Conservation (phyloP, 2,797 vertebrate species). For the Phrynocephalus vlangalii region DNA sequence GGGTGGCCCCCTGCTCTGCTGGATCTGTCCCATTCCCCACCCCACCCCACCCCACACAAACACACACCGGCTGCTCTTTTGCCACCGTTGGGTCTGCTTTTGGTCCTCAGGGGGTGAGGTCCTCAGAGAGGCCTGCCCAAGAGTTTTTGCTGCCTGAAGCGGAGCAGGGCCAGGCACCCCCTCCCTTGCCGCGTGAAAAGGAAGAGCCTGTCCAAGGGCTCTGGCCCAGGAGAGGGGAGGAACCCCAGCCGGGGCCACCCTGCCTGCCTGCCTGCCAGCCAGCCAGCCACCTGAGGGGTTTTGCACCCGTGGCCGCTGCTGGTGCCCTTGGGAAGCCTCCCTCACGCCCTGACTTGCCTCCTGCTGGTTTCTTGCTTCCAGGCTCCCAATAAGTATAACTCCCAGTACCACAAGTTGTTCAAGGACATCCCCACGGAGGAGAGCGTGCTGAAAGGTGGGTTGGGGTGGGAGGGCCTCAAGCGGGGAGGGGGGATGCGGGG, state of each 20-base stretch:
- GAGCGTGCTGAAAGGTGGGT: constrained; percentile 93
- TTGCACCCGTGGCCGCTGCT: background rate
- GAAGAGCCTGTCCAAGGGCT: too few species aligned
- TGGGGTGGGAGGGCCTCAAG: too few species aligned
- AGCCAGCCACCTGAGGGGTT: too few species aligned
- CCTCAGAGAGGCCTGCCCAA: too few species aligned
- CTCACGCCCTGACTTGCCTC: background rate
- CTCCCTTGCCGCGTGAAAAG: too few species aligned
- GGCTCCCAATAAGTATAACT: constrained; percentile 94
- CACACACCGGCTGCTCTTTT: background rate
- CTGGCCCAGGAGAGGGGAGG: too few species aligned
- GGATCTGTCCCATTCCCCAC: background rate
- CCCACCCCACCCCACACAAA: background rate
- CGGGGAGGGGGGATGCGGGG: too few species aligned
- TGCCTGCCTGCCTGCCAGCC: too few species aligned
- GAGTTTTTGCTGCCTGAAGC: background rate
- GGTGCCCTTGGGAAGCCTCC: constrained; percentile 34
- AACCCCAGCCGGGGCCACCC: too few species aligned
- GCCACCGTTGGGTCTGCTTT: background rate
- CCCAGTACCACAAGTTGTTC: constrained; percentile 97
- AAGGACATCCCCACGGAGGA: constrained; percentile 92
- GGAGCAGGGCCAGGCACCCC: too few species aligned
- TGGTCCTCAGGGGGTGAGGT: background rate
- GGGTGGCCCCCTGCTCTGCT: background rate
- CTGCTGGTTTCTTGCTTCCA: constrained; percentile 75